Evolutionary conservation across 2,797 vertebrate species (phyloP).

Genomic region (Myotis vivesi): DNA sequence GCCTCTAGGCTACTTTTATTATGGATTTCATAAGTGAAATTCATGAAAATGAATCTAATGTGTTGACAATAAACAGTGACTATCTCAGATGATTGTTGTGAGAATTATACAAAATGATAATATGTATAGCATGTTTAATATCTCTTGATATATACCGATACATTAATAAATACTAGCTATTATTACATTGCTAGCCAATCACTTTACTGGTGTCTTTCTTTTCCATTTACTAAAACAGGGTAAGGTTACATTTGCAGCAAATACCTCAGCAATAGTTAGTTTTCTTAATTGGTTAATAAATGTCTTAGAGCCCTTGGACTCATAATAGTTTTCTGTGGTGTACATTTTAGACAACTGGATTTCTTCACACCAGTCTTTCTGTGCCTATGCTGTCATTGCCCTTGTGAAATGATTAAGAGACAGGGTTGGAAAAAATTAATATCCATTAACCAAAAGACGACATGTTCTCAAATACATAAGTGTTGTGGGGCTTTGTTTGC

Average conservation of each 20-base stretch:
- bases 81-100: neutral
- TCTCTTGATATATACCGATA: neutral
- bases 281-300: conserved; percentile 75
- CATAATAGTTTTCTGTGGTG: conserved; percentile 70
- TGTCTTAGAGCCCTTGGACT: conserved; percentile 74
- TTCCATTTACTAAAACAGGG: conserved; percentile 80
- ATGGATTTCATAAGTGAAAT: conserved; percentile 61
- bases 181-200: conserved; percentile 61
- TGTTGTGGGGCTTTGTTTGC: conserved; percentile 62
- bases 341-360: conserved; percentile 59
- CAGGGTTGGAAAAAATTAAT: neutral
- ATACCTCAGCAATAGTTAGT: conserved; percentile 65
- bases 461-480: conserved; percentile 50
- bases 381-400: conserved; percentile 51
- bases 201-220: neutral
- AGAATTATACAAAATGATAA: neutral
- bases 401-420: neutral
- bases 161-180: neutral
- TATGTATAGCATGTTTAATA: neutral
- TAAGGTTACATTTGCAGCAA: conserved; percentile 81
- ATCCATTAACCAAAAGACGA: conserved; percentile 52
- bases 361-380: conserved; percentile 73
- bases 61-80: neutral
- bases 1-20: neutral
- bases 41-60: conserved; percentile 48